phyloP scores from a whole-genome alignment of 2,888 invertebrate species.

The Cheiracanthium punctorium region DNA sequence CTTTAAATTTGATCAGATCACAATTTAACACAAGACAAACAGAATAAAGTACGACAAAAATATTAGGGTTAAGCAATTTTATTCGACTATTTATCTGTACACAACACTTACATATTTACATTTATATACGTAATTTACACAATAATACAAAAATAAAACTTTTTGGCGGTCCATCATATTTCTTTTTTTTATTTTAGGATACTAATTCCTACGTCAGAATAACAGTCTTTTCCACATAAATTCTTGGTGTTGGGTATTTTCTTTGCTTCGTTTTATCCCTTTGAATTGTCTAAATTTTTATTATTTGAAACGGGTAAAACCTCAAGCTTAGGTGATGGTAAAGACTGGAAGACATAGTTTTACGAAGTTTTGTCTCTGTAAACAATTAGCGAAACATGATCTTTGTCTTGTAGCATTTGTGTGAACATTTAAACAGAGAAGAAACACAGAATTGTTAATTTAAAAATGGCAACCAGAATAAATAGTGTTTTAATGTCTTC shows the following conservation, averaged over 20 bases:
- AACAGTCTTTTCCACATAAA: slow-evolving; percentile 22
- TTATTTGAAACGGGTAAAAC: slow-evolving; percentile 32
- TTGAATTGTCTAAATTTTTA: slow-evolving; percentile 4
- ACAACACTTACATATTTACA: slow-evolving; percentile 63
- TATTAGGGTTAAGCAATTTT: slow-evolving; percentile 24
- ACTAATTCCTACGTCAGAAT: slow-evolving; percentile 24
- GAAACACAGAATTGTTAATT: too few species aligned
- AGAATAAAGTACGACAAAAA: neutral
- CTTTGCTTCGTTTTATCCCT: neutral
- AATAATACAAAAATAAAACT: slow-evolving; percentile 69
- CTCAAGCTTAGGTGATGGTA: slow-evolving; percentile 30
- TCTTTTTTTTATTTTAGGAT: neutral
- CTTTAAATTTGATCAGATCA: too few species aligned
- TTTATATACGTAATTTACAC: slow-evolving; percentile 58
- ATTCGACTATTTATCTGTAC: slow-evolving; percentile 63
- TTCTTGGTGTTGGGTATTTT: neutral
- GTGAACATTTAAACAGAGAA: neutral
- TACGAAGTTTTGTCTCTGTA: slow-evolving; percentile 35
- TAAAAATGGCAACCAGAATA: too few species aligned
- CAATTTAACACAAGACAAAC: too few species aligned
- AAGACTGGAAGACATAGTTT: slow-evolving; percentile 61
- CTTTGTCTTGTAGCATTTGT: neutral
- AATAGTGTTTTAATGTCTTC: too few species aligned
- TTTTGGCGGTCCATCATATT: slow-evolving; percentile 58
- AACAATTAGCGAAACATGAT: neutral